Conservation (phyloP, 2,797 vertebrate species). For the Champsocephalus esox region DNA sequence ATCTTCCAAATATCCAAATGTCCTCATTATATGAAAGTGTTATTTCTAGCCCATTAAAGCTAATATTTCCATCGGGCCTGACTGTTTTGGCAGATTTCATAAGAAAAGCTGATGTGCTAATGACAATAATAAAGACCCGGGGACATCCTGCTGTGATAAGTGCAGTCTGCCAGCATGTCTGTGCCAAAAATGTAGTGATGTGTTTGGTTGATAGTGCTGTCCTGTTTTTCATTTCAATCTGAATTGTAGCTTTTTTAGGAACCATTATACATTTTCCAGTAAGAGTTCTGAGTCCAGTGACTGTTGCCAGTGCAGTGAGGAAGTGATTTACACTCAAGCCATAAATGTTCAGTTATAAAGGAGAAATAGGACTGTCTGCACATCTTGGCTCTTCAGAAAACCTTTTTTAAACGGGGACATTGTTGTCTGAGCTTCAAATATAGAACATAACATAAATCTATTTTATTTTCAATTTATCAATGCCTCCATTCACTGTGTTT, state of each 20-base stretch:
- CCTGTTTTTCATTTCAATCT: not conserved
- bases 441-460: slow-evolving; percentile 26
- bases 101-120: slow-evolving; percentile 25
- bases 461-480: slow-evolving; percentile 16
- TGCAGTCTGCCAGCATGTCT: slow-evolving; percentile 28
- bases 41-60: slow-evolving; percentile 17
- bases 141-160: slow-evolving; percentile 31
- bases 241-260: slow-evolving; percentile 16
- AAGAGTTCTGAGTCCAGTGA: not conserved
- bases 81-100: slow-evolving; percentile 12
- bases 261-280: slow-evolving; percentile 17
- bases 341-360: slow-evolving; percentile 18
- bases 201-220: not conserved
- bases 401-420: not conserved
- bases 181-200: slow-evolving; percentile 7
- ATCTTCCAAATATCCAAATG: slow-evolving; percentile 5
- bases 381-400: slow-evolving; percentile 15
- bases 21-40: not conserved
- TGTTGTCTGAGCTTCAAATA: slow-evolving; percentile 9
- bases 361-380: slow-evolving; percentile 33
- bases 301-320: slow-evolving; percentile 2
- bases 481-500: slow-evolving; percentile 12
- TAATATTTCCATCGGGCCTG: slow-evolving; percentile 23
- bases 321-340: slow-evolving; percentile 35
- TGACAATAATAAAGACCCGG: slow-evolving; percentile 29